Evolutionary conservation across 1,140 invertebrate species (phyloP).

Genomic region (Brachionus manjavacas): DNA sequence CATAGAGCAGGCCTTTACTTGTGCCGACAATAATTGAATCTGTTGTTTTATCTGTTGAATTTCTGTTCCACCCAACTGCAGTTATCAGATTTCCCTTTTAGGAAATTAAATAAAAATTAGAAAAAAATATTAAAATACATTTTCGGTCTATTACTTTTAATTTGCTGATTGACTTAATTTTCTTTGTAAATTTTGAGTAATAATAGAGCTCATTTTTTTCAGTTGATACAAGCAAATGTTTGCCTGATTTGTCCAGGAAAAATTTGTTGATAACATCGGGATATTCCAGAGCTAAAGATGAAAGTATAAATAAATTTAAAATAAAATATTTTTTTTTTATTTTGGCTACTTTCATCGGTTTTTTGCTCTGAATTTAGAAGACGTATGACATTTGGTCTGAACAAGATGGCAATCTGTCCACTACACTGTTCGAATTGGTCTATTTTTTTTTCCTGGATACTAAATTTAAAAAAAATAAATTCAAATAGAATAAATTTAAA

Average conservation of each 20-base stretch:
- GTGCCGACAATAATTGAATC: constrained; percentile 81
- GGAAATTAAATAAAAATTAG: not conserved
- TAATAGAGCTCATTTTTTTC: constrained; percentile 72
- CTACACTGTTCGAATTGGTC: constrained; percentile 22
- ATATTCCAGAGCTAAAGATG: constrained; percentile 55
- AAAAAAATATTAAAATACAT: not conserved
- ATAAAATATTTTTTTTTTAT: not conserved
- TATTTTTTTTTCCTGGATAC: not conserved
- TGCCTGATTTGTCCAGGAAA: constrained; percentile 78
- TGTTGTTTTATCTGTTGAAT: constrained; percentile 62
- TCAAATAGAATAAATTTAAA: not conserved
- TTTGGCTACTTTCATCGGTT: constrained; percentile 15
- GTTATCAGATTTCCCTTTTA: constrained; percentile 74
- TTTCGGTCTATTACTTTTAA: constrained; percentile 51
- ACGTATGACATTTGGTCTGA: not conserved
- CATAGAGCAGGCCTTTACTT: constrained; percentile 78
- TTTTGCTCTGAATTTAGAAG: not conserved
- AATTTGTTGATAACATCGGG: constrained; percentile 64
- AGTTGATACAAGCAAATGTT: constrained; percentile 74
- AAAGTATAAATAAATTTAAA: constrained; percentile 42
- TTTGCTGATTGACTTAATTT: constrained; percentile 62
- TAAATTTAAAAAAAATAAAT: not conserved
- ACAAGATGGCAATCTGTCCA: constrained; percentile 8
- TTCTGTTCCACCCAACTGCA: constrained; percentile 81
- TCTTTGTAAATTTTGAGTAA: constrained; percentile 65